A percentile compares a stretch with the other conserved stretches of the same genome.
These are phyloP conservation scores for Caenorhabditis plicata DNA, from an alignment of 2,888 invertebrate species.

Conservation along the genomic window DNA sequence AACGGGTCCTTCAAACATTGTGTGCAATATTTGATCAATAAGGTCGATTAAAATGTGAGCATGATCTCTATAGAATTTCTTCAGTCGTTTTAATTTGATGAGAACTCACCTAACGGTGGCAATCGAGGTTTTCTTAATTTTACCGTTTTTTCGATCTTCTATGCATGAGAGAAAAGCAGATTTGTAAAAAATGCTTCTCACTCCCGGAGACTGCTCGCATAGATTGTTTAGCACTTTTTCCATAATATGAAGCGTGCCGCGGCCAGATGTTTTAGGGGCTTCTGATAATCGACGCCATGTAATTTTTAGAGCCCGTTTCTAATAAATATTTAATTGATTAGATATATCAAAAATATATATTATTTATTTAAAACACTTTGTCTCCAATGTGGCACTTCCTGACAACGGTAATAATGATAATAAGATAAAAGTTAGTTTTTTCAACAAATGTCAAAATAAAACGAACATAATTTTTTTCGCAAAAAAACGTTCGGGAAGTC, in stretches of 20 bases:
- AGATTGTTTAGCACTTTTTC: slow-evolving; percentile 58
- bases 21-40: slow-evolving; percentile 45
- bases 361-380: background rate
- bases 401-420: too few relatives aligned
- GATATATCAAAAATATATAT: background rate
- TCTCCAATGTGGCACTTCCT: too few relatives aligned
- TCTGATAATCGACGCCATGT: slow-evolving; percentile 60
- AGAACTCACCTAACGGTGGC: slow-evolving; percentile 13
- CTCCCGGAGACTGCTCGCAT: slow-evolving; percentile 42
- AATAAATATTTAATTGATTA: slow-evolving; percentile 5
- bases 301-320: slow-evolving; percentile 56
- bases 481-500: too few relatives aligned
- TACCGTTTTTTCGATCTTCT: slow-evolving; percentile 41
- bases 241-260: slow-evolving; percentile 61
- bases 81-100: slow-evolving; percentile 13
- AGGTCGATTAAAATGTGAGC: slow-evolving; percentile 57
- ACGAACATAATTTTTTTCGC: too few relatives aligned
- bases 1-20: slow-evolving; percentile 35
- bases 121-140: slow-evolving; percentile 7
- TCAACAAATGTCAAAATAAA: too few relatives aligned
- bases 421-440: too few relatives aligned
- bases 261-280: slow-evolving; percentile 57
- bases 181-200: slow-evolving; percentile 55
- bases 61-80: slow-evolving; percentile 49
- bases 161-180: slow-evolving; percentile 59